These are phyloP conservation scores for Coracias cyanogaster DNA, from an alignment of 2,797 vertebrate species.

Conservation along the genomic window DNA sequence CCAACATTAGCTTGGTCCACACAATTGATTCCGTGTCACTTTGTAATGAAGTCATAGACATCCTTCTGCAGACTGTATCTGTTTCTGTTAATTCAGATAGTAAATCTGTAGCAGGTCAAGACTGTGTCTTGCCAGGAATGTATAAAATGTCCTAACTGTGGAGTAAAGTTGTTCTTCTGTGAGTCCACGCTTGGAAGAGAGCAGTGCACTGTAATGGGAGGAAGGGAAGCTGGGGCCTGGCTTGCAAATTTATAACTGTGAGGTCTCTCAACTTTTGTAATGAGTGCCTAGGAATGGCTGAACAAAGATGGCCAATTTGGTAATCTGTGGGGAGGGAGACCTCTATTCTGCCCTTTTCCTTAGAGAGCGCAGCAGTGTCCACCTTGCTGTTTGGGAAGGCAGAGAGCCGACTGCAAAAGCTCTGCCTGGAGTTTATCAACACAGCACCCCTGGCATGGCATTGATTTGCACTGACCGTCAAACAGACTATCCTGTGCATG, in stretches of 20 bases:
- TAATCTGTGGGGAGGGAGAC: background rate
- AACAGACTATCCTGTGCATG: background rate
- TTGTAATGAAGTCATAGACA: background rate
- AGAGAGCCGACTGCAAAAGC: background rate
- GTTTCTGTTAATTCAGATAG: background rate
- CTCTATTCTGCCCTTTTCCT: background rate
- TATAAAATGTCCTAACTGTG: background rate
- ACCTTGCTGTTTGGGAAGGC: background rate
- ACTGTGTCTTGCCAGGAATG: background rate
- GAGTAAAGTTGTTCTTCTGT: background rate
- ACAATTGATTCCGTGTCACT: background rate
- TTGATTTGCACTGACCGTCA: background rate
- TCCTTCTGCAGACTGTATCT: background rate
- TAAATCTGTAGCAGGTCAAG: background rate
- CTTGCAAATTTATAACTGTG: background rate
- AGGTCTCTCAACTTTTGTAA: background rate
- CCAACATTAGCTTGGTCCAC: background rate
- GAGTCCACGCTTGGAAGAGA: background rate
- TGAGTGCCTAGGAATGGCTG: background rate
- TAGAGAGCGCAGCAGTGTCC: background rate
- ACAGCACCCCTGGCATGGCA: fast-evolving
- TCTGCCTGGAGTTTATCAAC: background rate
- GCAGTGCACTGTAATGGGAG: background rate
- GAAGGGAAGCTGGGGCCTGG: background rate
- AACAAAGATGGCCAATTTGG: background rate